phyloP scores from a whole-genome alignment of 2,797 vertebrate species.

The Poeciliopsis gracilis region DNA sequence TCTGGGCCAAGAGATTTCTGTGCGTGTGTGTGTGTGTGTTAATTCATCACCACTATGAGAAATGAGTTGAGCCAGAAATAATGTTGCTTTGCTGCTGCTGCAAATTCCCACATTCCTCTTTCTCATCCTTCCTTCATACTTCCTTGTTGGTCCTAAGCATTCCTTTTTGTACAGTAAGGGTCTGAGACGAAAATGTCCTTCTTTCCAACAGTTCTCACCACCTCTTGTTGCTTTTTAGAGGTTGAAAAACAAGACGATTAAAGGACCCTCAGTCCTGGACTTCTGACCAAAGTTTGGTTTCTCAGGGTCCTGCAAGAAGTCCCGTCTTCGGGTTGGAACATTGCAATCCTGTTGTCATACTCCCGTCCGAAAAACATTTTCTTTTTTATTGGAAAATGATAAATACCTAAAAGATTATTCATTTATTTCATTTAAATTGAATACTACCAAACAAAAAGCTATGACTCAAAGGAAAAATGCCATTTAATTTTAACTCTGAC shows the following conservation, averaged over 20 bases:
- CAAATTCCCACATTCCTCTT: conserved; percentile 24
- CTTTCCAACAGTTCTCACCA: neutral
- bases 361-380: conserved; percentile 11
- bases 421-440: neutral
- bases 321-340: conserved; percentile 37
- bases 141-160: neutral
- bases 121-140: neutral
- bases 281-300: conserved; percentile 42
- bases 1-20: conserved; percentile 57
- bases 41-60: conserved; percentile 55
- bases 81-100: conserved; percentile 47
- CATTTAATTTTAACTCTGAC: neutral
- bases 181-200: neutral
- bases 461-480: neutral
- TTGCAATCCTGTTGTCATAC: conserved; percentile 26
- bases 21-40: conserved; percentile 17
- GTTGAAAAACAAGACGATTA: neutral
- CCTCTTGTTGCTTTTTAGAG: neutral
- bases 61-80: conserved; percentile 70
- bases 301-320: conserved; percentile 55
- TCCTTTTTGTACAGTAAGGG: neutral
- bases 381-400: neutral
- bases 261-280: neutral
- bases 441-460: neutral
- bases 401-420: neutral